Evolutionary conservation across 2,797 vertebrate species (phyloP).

Genomic region (Microctenopoma lineatum): DNA sequence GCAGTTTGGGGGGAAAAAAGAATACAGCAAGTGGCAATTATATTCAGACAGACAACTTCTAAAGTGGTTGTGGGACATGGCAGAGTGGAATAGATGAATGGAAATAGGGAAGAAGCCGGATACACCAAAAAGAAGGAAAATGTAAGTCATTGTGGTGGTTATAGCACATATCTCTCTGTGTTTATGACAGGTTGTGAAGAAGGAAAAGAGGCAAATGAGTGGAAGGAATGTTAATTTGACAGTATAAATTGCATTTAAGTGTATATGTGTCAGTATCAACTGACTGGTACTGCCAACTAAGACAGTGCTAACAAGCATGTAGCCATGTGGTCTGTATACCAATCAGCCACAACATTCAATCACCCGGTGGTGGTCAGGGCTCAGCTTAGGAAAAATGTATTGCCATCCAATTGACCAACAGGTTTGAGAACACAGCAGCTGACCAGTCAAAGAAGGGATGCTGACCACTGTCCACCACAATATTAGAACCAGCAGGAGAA

Average conservation of each 20-base stretch:
- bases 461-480: too few relatives aligned
- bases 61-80: slow-evolving; percentile 13
- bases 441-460: too few relatives aligned
- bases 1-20: slow-evolving; percentile 18
- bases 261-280: slow-evolving; percentile 28
- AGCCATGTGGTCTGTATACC: neutral
- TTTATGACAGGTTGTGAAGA: slow-evolving; percentile 35
- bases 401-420: too few relatives aligned
- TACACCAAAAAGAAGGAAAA: slow-evolving; percentile 1
- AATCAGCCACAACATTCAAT: too few relatives aligned
- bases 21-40: slow-evolving; percentile 28
- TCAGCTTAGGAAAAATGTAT: too few relatives aligned
- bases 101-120: slow-evolving; percentile 25
- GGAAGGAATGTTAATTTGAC: slow-evolving; percentile 57
- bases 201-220: slow-evolving; percentile 35
- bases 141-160: slow-evolving; percentile 29
- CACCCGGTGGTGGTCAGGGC: too few relatives aligned
- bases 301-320: slow-evolving; percentile 25
- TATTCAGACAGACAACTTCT: slow-evolving; percentile 34
- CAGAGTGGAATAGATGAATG: slow-evolving; percentile 29
- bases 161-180: slow-evolving; percentile 25
- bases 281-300: slow-evolving; percentile 33
- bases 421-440: too few relatives aligned
- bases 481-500: neutral
- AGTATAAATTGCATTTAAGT: slow-evolving; percentile 30